Percentiles rank a stretch among this genome's conserved stretches.
Evolutionary conservation across 2,888 invertebrate species (phyloP).

Genomic region (Anagyrus pseudococci): DNA sequence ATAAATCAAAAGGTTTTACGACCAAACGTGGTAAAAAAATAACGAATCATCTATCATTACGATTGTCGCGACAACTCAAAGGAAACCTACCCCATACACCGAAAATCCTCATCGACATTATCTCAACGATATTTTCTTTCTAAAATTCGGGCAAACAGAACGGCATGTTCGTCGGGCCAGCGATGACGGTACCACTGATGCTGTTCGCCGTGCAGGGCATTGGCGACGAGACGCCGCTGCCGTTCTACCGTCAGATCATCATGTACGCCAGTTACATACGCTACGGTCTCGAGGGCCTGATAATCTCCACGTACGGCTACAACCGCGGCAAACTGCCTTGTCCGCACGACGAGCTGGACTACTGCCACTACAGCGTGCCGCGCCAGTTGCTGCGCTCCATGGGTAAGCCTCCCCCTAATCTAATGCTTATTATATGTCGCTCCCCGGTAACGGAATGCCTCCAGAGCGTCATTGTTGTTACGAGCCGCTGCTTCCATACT

Average conservation of each 20-base stretch:
- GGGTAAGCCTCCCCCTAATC: conserved; percentile 64
- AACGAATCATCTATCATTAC: no score
- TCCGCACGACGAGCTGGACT: conserved; percentile 71
- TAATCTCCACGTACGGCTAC: conserved; percentile 81
- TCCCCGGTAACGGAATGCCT: no score
- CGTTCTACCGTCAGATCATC: conserved; percentile 76
- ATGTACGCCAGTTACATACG: conserved; percentile 85
- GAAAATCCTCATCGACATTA: no score
- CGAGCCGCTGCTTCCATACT: no score
- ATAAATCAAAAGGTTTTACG: no score
- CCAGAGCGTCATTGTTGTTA: no score
- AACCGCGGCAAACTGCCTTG: conserved; percentile 78
- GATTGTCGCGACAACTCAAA: no score
- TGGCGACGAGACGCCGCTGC: conserved; percentile 74
- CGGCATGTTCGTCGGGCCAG: conserved; percentile 89
- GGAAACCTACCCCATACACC: no score
- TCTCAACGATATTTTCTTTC: no score
- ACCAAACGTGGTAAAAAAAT: no score
- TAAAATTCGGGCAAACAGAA: no score
- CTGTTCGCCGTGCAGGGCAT: conserved; percentile 87
- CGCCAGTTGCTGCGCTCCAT: conserved; percentile 77
- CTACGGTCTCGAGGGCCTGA: conserved; percentile 81
- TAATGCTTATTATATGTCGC: background rate
- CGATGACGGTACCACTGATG: conserved; percentile 85
- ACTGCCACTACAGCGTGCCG: conserved; percentile 79